Base-by-base conservation (phyloP, 2,888 invertebrate species). In the Parnassius mnemosyne region DNA sequence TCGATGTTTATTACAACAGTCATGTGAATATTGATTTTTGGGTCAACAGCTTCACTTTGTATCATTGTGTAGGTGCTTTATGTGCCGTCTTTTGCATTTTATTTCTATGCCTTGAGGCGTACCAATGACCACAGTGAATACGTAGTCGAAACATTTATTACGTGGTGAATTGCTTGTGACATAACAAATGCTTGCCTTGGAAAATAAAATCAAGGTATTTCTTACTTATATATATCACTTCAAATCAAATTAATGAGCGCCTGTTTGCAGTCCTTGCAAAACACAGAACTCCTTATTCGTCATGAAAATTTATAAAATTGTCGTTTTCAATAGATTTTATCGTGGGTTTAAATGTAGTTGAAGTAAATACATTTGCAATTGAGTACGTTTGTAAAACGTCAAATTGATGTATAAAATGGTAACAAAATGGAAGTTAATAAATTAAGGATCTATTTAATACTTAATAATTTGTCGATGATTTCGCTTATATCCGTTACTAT, bases 1-100 rank as follows among this genome's bases (percentile, higher is more conserved):
- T 86, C 82, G 77, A 73, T 66, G 78, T 87, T 89, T 88, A 87
- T 86, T 84, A 77, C 84, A 78, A 74, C 75, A 71, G 68, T 79
- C 78, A 76, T 80, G 83, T 87, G 89, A 89, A 89, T 89, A 88
- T 84, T 89, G 84, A 89, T 89, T 89, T 90, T 85, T 88, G 76
- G 89, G 89, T 89, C 87, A 89, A 84, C 81, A 81, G 77, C 84
- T 82, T 82, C 80, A 80, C 78, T 77, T 81, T 82, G 80, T 80
- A 75, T 76, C 69, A 75, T 76, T 78, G 77, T 75, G 74, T 71
- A 68, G 72, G 65, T 65, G 73, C 71, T 80, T 80, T 76, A 79
- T 75, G 77, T 70, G 69, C 68, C 66, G 71, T 65, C 65, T 65
- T 71, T 71, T 68, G 71, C 68, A 70, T 78, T 77, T 78, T 76